These are phyloP conservation scores for Ceyx margarethae DNA, from an alignment of 2,113 vertebrate genomes.

Conservation along the genomic window DNA sequence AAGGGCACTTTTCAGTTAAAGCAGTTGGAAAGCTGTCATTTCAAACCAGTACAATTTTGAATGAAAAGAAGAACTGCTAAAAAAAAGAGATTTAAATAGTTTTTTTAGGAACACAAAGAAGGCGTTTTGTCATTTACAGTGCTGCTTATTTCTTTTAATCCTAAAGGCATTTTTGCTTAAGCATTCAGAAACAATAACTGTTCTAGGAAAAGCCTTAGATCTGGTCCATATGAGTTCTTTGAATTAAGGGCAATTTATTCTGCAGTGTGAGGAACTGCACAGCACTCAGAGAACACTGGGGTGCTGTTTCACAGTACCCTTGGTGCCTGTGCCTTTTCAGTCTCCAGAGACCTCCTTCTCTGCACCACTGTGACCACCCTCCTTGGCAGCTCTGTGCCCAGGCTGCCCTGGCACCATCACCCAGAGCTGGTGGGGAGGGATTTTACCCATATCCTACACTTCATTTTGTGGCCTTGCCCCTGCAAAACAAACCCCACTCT, in stretches of 20 bases:
- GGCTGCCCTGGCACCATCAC: not conserved
- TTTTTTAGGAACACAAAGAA: not conserved
- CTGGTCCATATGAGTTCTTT: not conserved
- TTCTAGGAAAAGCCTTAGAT: not conserved
- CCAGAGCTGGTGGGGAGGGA: not conserved
- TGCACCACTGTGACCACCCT: rapidly evolving
- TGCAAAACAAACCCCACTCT: not conserved
- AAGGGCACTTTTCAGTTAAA: not conserved
- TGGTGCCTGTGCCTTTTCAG: rapidly evolving
- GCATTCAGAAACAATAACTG: not conserved
- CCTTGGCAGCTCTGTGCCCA: not conserved
- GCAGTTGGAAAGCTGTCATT: not conserved
- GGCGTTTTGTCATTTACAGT: not conserved
- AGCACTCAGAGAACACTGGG: not conserved
- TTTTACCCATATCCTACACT: not conserved
- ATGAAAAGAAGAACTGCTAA: not conserved
- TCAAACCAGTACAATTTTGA: slow-evolving; percentile 32
- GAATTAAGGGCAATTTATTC: not conserved
- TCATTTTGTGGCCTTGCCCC: not conserved
- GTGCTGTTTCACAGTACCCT: rapidly evolving
- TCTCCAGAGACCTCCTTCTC: not conserved
- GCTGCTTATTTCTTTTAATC: not conserved
- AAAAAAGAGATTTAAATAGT: not conserved
- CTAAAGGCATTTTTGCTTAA: not conserved
- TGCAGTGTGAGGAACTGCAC: not conserved